A percentile compares a stretch with the other conserved stretches of the same genome.
Conservation (phyloP, 2,113 vertebrate genomes). For the Suncus etruscus region DNA sequence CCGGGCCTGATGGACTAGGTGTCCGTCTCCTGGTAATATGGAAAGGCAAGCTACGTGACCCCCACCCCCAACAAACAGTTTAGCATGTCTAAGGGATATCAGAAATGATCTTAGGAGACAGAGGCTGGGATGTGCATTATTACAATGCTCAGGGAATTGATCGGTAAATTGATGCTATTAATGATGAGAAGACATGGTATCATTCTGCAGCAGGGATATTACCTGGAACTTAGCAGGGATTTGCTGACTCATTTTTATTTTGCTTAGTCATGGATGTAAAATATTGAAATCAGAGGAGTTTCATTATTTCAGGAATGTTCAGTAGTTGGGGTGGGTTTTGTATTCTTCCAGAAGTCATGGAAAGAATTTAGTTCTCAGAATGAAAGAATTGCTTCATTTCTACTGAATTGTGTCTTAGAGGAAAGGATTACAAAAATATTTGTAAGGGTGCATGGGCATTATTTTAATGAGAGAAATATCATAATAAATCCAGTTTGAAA, state of each 20-base stretch:
- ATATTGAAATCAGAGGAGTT: constrained; percentile 7
- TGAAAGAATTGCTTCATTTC: constrained; percentile 19
- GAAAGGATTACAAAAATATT: neutral
- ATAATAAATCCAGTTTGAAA: neutral
- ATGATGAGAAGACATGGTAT: neutral
- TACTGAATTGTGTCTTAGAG: neutral
- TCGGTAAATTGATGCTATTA: neutral
- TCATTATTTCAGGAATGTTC: neutral
- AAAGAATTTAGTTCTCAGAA: neutral
- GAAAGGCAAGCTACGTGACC: neutral
- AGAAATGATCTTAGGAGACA: neutral
- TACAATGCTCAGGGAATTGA: neutral
- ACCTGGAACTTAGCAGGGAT: neutral
- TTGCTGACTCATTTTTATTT: neutral
- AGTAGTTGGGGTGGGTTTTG: neutral
- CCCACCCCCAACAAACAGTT: neutral
- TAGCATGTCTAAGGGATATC: neutral
- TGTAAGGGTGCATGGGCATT: neutral
- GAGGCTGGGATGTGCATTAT: neutral
- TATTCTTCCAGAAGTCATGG: neutral
- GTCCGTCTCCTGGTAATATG: neutral
- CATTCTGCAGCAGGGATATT: neutral
- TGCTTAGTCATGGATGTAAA: neutral
- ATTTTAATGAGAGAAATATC: neutral
- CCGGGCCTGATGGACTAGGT: neutral